Conservation (phyloP, 92 coral and sea anemone species). For the Scolanthus callimorphus region DNA sequence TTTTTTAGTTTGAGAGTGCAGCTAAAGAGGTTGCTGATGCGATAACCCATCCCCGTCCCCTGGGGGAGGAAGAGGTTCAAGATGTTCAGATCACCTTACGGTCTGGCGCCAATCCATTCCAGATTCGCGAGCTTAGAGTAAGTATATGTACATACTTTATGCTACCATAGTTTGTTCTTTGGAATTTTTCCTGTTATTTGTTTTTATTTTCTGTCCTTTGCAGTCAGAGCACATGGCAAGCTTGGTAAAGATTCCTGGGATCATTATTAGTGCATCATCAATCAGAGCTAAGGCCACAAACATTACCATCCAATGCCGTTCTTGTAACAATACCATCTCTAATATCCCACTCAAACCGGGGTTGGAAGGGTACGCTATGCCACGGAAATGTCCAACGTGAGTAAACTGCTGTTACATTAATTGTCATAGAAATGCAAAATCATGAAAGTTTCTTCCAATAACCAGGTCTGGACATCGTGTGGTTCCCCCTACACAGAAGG, state of each 20-base stretch:
- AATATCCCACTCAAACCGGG: conserved; percentile 96
- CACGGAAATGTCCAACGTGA: conserved; percentile 96
- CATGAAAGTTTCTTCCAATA: neutral
- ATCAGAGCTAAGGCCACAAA: conserved; percentile 97
- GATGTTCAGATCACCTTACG: conserved; percentile 86
- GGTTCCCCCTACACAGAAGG: no score
- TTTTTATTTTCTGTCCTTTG: conserved; percentile 4
- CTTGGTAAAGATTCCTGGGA: conserved; percentile 92
- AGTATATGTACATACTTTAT: no score
- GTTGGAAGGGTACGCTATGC: conserved; percentile 98
- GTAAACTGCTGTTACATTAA: neutral
- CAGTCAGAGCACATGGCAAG: conserved; percentile 97
- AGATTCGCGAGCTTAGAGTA: conserved; percentile 84
- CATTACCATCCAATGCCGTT: conserved; percentile 93
- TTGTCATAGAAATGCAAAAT: neutral
- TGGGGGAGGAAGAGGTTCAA: conserved; percentile 92
- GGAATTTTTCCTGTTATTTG: no score
- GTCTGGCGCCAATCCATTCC: conserved; percentile 89
- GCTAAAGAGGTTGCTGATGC: conserved; percentile 95
- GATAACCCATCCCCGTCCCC: conserved; percentile 89
- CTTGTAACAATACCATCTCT: conserved; percentile 89
- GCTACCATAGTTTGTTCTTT: no score
- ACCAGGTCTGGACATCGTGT: no score
- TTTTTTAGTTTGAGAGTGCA: conserved; percentile 86
- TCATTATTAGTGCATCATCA: conserved; percentile 95